Conservation (phyloP, 2,888 invertebrate genomes). For the Anoplius nigerrimus region DNA sequence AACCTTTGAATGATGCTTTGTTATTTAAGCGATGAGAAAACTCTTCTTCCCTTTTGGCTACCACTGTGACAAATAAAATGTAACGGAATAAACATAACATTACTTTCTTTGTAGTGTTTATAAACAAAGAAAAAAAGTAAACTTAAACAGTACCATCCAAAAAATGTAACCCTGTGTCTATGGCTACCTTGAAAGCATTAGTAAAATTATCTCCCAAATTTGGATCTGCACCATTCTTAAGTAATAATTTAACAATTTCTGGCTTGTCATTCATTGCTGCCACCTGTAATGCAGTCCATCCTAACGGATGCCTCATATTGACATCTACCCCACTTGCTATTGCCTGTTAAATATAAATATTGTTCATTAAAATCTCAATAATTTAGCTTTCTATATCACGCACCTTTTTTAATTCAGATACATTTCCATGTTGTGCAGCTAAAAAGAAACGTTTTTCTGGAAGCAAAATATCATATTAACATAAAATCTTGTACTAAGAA, state of each 20-base stretch:
- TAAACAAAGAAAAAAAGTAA: conserved; percentile 1
- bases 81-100: conserved; percentile 12
- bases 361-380: neutral
- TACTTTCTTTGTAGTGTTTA: neutral
- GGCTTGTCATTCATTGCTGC: conserved; percentile 87
- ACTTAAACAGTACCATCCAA: conserved; percentile 81
- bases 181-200: conserved; percentile 82
- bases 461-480: conserved; percentile 30
- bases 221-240: conserved; percentile 87
- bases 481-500: neutral
- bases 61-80: conserved; percentile 71
- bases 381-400: conserved; percentile 23
- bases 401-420: conserved; percentile 76
- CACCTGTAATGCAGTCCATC: conserved; percentile 92
- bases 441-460: conserved; percentile 76
- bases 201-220: conserved; percentile 86
- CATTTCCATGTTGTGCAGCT: conserved; percentile 77
- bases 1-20: conserved; percentile 87
- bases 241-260: conserved; percentile 79
- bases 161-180: conserved; percentile 82
- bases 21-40: conserved; percentile 84
- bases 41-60: conserved; percentile 86
- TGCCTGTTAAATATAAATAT: conserved; percentile 64
- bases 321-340: conserved; percentile 77
- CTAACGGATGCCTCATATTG: conserved; percentile 85